Base-by-base conservation (phyloP, 53 echinoderm and acorn worm species). In the Pentamera pediparva region DNA sequence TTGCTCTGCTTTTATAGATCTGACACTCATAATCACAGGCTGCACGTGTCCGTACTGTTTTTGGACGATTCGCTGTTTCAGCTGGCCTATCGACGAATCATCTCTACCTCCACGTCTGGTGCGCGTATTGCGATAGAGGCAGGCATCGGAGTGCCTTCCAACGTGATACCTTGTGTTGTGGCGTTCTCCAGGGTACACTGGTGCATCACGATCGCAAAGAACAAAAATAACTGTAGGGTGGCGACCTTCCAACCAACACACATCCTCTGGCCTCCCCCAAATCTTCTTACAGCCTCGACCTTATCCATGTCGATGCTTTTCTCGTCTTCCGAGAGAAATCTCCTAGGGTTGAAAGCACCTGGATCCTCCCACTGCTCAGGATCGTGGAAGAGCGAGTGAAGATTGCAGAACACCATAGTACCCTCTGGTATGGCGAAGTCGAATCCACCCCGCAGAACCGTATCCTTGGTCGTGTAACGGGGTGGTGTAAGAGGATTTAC, bases 301-400 rank as follows among this genome's bases (percentile, higher is more conserved):
- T 73, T 72, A 3, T 74, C 34, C 22, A 25, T 24, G 18, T 81
- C 74, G 19, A 81, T 37, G 17, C 34, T 55, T 4, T 56, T 30
- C 2, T 89, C 93, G 54, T 93, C 84, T 20, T 65, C 34, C 9
- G 52, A 24, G 35, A 81, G 62, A 61, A 94, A 94, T 22, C 95
- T 76, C 17, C 76, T 84, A 17, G 90, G 95, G 51, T 85, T 79
- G 62, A 94, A 89, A 39, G 47, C 74, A 22, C 26, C 69, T 4
- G 41, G 69, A 26, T 41, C 47, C 3, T 19, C 30, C 69, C 69
- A 69, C 69, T 22, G 41, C 12, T 43, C 27, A 7, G 69, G 69
- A 26, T 69, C 69, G 6, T 69, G 38, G 27, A 43, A 47, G 15
- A 69, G 18, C 40, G 69, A 69, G 27, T 69, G 26, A 26, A 69